These are phyloP conservation scores for Stratiomys singularior DNA, from an alignment of 2,888 invertebrate species.

Conservation along the genomic window DNA sequence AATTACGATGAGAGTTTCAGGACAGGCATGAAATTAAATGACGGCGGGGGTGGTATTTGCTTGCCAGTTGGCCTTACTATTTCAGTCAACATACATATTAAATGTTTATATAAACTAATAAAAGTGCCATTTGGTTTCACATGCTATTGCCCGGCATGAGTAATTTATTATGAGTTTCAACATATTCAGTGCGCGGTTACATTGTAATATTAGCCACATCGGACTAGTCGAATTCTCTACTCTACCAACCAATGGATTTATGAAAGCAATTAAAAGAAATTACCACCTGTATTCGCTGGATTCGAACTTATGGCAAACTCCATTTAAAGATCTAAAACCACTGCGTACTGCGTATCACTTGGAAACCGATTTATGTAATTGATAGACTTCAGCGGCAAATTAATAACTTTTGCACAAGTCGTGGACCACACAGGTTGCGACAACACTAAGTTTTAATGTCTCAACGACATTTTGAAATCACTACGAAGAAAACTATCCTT, in stretches of 20 bases:
- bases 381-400: too few species aligned
- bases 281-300: too few species aligned
- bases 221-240: neutral
- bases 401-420: too few species aligned
- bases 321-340: too few species aligned
- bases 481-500: too few species aligned
- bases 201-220: neutral
- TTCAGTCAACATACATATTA: neutral
- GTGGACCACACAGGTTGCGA: too few species aligned
- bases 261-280: too few species aligned
- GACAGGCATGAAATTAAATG: slow-evolving; percentile 9
- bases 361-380: too few species aligned
- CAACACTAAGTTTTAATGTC: too few species aligned
- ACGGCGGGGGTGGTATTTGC: neutral
- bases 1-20: slow-evolving; percentile 13
- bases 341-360: neutral
- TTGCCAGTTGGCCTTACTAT: neutral
- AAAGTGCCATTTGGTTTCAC: slow-evolving; percentile 10
- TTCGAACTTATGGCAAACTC: too few species aligned
- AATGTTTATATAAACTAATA: neutral
- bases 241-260: neutral
- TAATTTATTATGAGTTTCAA: neutral
- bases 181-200: neutral
- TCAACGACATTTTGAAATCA: too few species aligned
- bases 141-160: neutral